A percentile compares a stretch with the other conserved stretches of the same genome.
Evolutionary conservation across 2,888 invertebrate species (phyloP).

Genomic region (Callosobruchus maculatus): DNA sequence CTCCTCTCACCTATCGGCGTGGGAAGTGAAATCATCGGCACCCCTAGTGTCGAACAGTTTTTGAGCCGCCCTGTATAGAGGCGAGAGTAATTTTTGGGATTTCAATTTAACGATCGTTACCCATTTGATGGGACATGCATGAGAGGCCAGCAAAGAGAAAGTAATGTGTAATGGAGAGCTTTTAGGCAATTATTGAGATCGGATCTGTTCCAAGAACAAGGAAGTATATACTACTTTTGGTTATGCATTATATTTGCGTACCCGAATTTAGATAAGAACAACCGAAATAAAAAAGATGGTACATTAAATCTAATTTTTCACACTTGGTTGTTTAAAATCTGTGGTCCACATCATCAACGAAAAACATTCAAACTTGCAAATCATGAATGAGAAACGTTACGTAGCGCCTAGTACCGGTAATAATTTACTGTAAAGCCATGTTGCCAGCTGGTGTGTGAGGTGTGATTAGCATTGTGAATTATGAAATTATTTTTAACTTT

Average conservation of each 20-base stretch:
- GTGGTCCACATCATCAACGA: background rate
- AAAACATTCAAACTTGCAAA: background rate
- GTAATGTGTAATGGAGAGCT: background rate
- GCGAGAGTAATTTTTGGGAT: background rate
- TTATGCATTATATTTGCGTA: background rate
- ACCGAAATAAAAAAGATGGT: background rate
- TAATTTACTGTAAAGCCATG: no score
- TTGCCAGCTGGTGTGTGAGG: no score
- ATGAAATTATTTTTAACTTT: no score
- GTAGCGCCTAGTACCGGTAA: no score
- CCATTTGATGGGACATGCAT: background rate
- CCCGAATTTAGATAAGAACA: background rate
- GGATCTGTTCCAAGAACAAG: background rate
- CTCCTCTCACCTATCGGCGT: no score
- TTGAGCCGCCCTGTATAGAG: background rate
- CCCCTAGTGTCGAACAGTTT: no score
- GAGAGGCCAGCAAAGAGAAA: background rate
- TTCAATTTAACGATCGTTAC: background rate
- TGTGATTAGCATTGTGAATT: no score
- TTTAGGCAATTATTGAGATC: background rate
- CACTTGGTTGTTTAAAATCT: background rate
- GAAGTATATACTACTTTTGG: background rate
- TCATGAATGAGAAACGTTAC: background rate
- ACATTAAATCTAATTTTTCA: background rate
- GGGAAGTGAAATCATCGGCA: no score